These are phyloP conservation scores for Phylloscopus collybita DNA, from an alignment of 2,797 vertebrate genomes.

Conservation along the genomic window DNA sequence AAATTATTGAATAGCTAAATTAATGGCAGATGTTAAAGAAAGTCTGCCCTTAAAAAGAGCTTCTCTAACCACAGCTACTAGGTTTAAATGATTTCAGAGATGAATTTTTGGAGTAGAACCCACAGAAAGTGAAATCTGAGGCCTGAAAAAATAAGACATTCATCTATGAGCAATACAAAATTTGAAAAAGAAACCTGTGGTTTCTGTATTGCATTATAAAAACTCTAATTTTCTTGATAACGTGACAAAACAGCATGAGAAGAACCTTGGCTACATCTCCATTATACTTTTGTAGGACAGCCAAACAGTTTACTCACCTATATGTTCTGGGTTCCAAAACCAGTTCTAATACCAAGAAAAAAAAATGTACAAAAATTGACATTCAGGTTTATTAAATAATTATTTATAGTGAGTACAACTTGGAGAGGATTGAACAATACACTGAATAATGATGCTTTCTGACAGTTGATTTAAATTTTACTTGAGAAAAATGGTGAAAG, in stretches of 20 bases:
- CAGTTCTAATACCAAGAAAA: not conserved
- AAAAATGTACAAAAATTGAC: not conserved
- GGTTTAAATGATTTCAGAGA: not conserved
- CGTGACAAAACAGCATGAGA: not conserved
- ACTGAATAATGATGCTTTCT: slow-evolving; percentile 61
- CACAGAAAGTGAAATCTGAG: not conserved
- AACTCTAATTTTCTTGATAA: not conserved
- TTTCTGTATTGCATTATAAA: not conserved
- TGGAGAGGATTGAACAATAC: slow-evolving; percentile 45
- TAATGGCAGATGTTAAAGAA: not conserved
- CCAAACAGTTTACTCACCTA: not conserved
- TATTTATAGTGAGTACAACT: slow-evolving; percentile 39
- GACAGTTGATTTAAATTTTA: slow-evolving; percentile 61
- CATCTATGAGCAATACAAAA: not conserved
- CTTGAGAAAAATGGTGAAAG: slow-evolving; percentile 70
- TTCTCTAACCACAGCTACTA: not conserved
- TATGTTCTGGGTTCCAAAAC: not conserved
- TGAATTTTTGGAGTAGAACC: not conserved
- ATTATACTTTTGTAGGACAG: not conserved
- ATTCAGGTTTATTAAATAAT: slow-evolving; percentile 21
- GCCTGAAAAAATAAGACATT: not conserved
- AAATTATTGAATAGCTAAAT: not conserved
- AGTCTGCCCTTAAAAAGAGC: not conserved
- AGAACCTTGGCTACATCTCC: not conserved
- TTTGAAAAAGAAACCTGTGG: not conserved